Percentiles rank a stretch among this genome's conserved stretches.
Conservation (phyloP, 2,888 invertebrate species). For the Hyposoter didymator region DNA sequence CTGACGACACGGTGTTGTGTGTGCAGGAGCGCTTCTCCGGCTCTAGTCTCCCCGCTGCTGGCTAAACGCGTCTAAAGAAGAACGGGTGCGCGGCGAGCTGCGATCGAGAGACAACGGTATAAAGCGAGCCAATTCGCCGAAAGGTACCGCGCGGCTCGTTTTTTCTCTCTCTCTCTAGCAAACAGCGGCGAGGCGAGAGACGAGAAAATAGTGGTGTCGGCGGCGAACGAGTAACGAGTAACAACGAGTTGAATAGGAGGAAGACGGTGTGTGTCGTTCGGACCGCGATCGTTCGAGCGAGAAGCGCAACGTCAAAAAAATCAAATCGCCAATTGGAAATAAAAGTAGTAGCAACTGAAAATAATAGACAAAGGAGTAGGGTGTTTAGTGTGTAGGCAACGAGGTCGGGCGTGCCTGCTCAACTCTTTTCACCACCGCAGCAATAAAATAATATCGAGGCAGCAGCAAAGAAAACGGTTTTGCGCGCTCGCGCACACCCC, state of each 20-base stretch:
- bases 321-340: not conserved
- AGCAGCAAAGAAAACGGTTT: conserved; percentile 38
- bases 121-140: conserved; percentile 41
- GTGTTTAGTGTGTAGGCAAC: not conserved
- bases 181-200: too few relatives aligned
- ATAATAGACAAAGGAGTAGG: not conserved
- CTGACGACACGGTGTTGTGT: too few relatives aligned
- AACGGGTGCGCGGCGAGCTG: conserved; percentile 32
- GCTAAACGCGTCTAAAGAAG: conserved; percentile 70
- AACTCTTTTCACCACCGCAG: conserved; percentile 54
- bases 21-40: too few relatives aligned
- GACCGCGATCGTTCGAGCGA: conserved; percentile 13
- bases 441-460: not conserved
- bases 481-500: conserved; percentile 36
- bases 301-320: not conserved
- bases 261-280: not conserved
- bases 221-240: not conserved
- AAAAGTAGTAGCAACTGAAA: not conserved
- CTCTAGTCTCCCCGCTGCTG: too few relatives aligned
- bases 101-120: conserved; percentile 2
- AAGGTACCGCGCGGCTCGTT: conserved; percentile 7
- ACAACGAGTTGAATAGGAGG: not conserved
- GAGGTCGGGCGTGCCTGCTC: conserved; percentile 74
- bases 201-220: not conserved
- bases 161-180: conserved; percentile 1